Percentiles rank a stretch among this genome's conserved stretches.
phyloP scores from a whole-genome alignment of 2,797 vertebrate species.

The Enteromius trimaculatus region DNA sequence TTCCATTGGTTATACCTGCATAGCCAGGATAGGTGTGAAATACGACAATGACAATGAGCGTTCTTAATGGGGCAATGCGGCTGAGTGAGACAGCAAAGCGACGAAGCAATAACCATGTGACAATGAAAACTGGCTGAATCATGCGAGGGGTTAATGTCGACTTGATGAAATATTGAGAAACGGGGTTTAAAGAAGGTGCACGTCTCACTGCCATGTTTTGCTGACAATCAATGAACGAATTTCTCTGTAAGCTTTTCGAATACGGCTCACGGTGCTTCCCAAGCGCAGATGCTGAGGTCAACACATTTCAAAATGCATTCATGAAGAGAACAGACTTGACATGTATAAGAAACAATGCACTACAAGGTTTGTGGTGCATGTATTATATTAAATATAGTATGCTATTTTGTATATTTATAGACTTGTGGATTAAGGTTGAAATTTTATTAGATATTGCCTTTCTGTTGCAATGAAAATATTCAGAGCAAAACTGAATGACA shows the following conservation, averaged over 20 bases:
- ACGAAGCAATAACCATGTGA: background rate
- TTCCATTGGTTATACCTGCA: slow-evolving; percentile 35
- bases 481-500: background rate
- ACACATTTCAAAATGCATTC: slow-evolving; percentile 31
- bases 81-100: slow-evolving; percentile 30
- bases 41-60: slow-evolving; percentile 25
- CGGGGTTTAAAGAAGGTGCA: slow-evolving; percentile 24
- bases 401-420: background rate
- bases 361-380: slow-evolving; percentile 3
- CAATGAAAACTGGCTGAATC: slow-evolving; percentile 12
- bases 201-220: slow-evolving; percentile 48
- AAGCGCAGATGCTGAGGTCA: slow-evolving; percentile 24
- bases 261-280: slow-evolving; percentile 19
- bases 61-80: slow-evolving; percentile 22
- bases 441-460: slow-evolving; percentile 9
- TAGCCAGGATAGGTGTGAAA: slow-evolving; percentile 14
- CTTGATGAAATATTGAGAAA: slow-evolving; percentile 56
- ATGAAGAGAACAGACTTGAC: slow-evolving; percentile 21
- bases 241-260: slow-evolving; percentile 42
- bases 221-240: slow-evolving; percentile 51
- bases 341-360: background rate
- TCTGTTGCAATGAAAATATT: background rate
- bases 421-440: background rate
- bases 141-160: slow-evolving; percentile 50
- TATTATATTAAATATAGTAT: slow-evolving; percentile 1